These are phyloP conservation scores for Phrynocephalus vlangalii DNA, from an alignment of 2,797 vertebrate genomes.

Conservation along the genomic window DNA sequence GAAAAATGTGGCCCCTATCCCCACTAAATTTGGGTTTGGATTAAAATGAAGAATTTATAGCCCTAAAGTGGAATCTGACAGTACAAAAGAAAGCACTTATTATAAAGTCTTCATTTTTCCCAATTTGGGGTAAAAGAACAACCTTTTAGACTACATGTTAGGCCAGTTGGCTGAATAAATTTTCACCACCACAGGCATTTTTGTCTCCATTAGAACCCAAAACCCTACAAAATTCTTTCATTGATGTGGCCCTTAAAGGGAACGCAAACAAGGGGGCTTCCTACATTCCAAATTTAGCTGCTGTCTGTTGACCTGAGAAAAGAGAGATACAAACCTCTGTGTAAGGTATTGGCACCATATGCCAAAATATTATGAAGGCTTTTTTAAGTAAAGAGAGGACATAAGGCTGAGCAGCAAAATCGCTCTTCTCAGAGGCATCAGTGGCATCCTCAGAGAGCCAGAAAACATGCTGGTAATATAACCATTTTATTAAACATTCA, in stretches of 20 bases:
- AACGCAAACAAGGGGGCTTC: slow-evolving; percentile 97
- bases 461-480: background rate
- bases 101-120: background rate
- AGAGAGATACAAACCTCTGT: slow-evolving; percentile 2
- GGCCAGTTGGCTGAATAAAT: background rate
- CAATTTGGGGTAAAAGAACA: background rate
- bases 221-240: slow-evolving; percentile 99
- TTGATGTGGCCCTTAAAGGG: slow-evolving; percentile 99
- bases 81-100: too few species aligned
- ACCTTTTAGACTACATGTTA: background rate
- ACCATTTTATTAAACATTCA: background rate
- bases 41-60: background rate
- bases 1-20: background rate
- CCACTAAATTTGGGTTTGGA: background rate
- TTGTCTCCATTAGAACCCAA: slow-evolving; percentile 98
- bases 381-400: background rate
- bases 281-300: slow-evolving; percentile 99
- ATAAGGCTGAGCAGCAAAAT: background rate
- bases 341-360: background rate
- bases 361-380: background rate
- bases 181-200: slow-evolving; percentile 92
- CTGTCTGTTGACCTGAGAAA: slow-evolving; percentile 93
- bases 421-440: background rate
- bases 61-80: too few species aligned
- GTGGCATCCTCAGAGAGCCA: background rate